phyloP scores from a whole-genome alignment of 2,888 invertebrate genomes.

The Linyphia triangularis region DNA sequence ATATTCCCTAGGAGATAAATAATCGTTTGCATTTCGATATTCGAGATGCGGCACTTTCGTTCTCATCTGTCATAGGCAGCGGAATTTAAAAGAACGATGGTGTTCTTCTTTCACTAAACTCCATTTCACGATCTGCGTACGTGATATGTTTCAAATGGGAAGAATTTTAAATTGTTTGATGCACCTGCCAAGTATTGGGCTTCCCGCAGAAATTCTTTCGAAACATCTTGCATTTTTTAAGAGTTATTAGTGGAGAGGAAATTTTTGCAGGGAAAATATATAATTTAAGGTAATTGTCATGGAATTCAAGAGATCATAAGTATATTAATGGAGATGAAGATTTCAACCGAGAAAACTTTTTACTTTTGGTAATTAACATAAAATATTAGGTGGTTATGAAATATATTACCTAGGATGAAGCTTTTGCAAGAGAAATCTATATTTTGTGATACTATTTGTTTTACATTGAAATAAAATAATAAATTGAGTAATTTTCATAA shows the following conservation, averaged over 20 bases:
- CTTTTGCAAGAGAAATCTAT: too few relatives aligned
- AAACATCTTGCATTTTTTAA: background rate
- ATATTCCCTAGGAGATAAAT: slow-evolving; percentile 25
- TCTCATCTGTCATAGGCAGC: slow-evolving; percentile 36
- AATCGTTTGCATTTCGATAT: slow-evolving; percentile 47
- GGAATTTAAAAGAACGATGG: background rate
- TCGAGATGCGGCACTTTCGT: background rate
- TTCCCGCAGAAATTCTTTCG: background rate
- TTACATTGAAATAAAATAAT: too few relatives aligned
- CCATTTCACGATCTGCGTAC: slow-evolving; percentile 21
- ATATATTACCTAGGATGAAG: too few relatives aligned
- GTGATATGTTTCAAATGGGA: slow-evolving; percentile 48
- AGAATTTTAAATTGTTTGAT: slow-evolving; percentile 22
- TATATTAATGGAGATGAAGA: too few relatives aligned
- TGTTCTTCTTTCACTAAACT: slow-evolving; percentile 6
- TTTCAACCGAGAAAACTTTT: background rate
- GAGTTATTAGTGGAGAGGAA: background rate
- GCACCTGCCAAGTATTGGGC: background rate
- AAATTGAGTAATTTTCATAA: too few relatives aligned
- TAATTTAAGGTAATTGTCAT: background rate
- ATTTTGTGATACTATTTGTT: too few relatives aligned
- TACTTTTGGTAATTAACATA: too few relatives aligned
- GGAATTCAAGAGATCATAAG: background rate
- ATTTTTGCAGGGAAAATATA: too few relatives aligned
- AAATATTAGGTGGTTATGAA: too few relatives aligned